Evolutionary conservation across 1,140 invertebrate species (phyloP).

Genomic region (Bathynomus jamesi): DNA sequence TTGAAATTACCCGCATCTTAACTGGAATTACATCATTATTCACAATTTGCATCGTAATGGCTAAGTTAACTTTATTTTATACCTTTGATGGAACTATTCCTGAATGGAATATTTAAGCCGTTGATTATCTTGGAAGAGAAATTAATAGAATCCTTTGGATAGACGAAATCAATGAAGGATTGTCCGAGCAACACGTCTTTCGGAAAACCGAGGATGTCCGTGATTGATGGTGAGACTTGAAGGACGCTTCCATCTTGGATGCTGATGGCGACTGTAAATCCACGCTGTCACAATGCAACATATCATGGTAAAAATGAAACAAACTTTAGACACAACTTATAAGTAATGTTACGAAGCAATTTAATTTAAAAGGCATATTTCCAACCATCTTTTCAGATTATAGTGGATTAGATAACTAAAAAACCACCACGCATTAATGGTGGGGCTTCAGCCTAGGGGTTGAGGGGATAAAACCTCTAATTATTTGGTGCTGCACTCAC

Average conservation of each 20-base stretch:
- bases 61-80: too few relatives aligned
- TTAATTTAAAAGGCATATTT: too few relatives aligned
- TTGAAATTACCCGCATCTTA: too few relatives aligned
- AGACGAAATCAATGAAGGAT: constrained; percentile 77
- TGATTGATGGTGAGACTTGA: constrained; percentile 62
- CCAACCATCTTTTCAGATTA: too few relatives aligned
- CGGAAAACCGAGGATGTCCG: constrained; percentile 63
- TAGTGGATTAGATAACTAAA: not conserved
- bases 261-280: constrained; percentile 69
- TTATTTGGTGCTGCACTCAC: too few relatives aligned
- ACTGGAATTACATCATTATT: too few relatives aligned
- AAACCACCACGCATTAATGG: too few relatives aligned
- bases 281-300: constrained; percentile 52
- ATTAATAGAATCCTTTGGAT: constrained; percentile 60
- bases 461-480: too few relatives aligned
- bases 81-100: constrained; percentile 19
- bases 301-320: constrained; percentile 30
- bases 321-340: constrained; percentile 6
- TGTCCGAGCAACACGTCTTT: constrained; percentile 76
- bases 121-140: constrained; percentile 55
- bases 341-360: too few relatives aligned
- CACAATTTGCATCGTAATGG: too few relatives aligned
- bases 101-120: constrained; percentile 41
- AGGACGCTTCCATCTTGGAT: constrained; percentile 71
- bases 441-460: too few relatives aligned